Base-by-base conservation (phyloP, 2,797 vertebrate genomes). In the Agapornis canus region DNA sequence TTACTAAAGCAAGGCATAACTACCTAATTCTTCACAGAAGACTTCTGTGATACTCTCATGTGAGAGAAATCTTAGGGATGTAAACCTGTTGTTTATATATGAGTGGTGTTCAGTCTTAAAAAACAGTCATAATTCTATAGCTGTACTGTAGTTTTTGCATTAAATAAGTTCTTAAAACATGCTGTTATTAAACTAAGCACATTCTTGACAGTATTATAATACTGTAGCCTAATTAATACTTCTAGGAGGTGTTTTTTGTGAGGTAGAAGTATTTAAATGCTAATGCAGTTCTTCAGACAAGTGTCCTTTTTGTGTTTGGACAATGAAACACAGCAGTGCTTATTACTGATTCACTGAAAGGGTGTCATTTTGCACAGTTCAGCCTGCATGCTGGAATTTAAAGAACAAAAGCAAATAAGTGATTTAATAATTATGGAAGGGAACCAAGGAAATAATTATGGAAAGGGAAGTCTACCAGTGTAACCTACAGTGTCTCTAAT, bases 321-420 rank as follows among this genome's bases (percentile, higher is more conserved):
- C 72, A 92, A 71, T 83, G 61, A 83, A 93, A 78, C 63, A 71
- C 73, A 95, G 80, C 42, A 69, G 35, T 40, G 20, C 72, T 97
- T 82, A 76, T 63, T 81, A 80, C 60, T 90, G 63, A 81, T 88
- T 96, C 82, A 78, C 54, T 78, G 72, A 29, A 81, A 77, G 64
- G n/a, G 56, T 81, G 31, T 79, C 48, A 85, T 94, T 96, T 92
- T 92, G 72, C 64, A 63, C 35, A 60, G 23, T 76, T 91, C 70
- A 82, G 63, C 89, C 86, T 90, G 66, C 18, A 39, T 3, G 20
- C 32, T 22, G 20, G 95, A 87, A 91, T 63, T 51, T 69, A 69
- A 86, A 85, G 90, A 94, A 85, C 56, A 96, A 79, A 84, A 89
- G 51, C 48, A 91, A 82, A 43, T 82, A 54, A 79, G 31, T 79